Percentiles rank a stretch among this genome's conserved stretches.
These are phyloP conservation scores for Habropoda laboriosa DNA, from an alignment of 1,140 invertebrate genomes.

Conservation along the genomic window DNA sequence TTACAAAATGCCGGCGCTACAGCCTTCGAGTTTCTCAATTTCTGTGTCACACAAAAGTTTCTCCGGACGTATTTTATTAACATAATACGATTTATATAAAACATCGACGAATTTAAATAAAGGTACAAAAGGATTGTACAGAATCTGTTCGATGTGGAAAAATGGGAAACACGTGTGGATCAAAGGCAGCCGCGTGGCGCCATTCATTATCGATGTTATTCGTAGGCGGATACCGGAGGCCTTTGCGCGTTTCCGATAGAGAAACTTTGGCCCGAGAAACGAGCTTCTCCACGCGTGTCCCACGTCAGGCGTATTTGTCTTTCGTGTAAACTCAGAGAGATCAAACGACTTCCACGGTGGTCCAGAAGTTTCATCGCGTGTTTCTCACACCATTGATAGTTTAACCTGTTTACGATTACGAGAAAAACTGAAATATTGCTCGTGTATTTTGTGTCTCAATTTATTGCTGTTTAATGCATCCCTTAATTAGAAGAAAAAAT, in stretches of 20 bases:
- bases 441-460: neutral
- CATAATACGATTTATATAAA: neutral
- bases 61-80: no score
- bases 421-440: neutral
- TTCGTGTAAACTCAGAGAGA: conserved; percentile 57
- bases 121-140: no score
- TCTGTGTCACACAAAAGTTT: no score
- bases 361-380: conserved; percentile 46
- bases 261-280: neutral
- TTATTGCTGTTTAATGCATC: no score
- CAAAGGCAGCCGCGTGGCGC: neutral
- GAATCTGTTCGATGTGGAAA: neutral
- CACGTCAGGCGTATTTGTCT: conserved; percentile 57
- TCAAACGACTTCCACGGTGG: conserved; percentile 63
- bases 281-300: conserved; percentile 32
- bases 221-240: neutral
- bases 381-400: neutral
- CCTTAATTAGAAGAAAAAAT: no score
- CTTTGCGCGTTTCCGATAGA: neutral
- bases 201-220: neutral
- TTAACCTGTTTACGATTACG: neutral
- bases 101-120: neutral
- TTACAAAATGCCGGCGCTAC: no score
- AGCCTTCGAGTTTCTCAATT: neutral
- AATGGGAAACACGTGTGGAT: neutral